Percentiles rank a stretch among this genome's conserved stretches.
Evolutionary conservation across 2,113 vertebrate genomes (phyloP).

Genomic region (Paracanthobrama guichenoti): DNA sequence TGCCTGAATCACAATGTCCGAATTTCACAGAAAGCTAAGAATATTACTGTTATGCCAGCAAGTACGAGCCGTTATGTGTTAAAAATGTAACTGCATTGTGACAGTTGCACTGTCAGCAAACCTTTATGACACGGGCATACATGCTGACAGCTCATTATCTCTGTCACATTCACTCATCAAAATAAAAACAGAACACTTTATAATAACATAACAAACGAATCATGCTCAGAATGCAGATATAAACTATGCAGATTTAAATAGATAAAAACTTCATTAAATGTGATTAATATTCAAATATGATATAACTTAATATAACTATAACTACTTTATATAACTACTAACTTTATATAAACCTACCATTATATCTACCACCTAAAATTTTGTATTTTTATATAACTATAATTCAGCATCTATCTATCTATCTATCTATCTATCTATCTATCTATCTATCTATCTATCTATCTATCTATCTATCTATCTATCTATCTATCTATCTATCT

Average conservation of each 20-base stretch:
- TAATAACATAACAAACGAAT: neutral
- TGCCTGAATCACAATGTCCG: neutral
- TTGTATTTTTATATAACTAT: too few species aligned
- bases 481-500: too few species aligned
- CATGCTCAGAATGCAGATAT: neutral
- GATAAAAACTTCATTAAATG: too few species aligned
- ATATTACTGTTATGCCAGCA: conserved; percentile 12
- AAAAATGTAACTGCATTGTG: conserved; percentile 3
- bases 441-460: too few species aligned
- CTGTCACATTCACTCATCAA: neutral
- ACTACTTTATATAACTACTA: too few species aligned
- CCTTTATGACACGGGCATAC: neutral
- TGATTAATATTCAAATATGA: too few species aligned
- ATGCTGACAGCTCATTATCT: conserved; percentile 1
- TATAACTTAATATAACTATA: too few species aligned
- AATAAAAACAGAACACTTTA: neutral
- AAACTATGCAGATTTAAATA: neutral
- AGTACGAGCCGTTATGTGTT: conserved; percentile 9
- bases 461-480: too few species aligned
- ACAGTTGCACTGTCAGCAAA: conserved; percentile 19
- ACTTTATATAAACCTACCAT: too few species aligned
- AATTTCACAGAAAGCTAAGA: conserved; percentile 4
- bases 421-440: too few species aligned
- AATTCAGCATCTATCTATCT: too few species aligned
- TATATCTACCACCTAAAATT: too few species aligned